Conservation (phyloP, 2,888 invertebrate genomes). For the Ormyrus nitidulus region DNA sequence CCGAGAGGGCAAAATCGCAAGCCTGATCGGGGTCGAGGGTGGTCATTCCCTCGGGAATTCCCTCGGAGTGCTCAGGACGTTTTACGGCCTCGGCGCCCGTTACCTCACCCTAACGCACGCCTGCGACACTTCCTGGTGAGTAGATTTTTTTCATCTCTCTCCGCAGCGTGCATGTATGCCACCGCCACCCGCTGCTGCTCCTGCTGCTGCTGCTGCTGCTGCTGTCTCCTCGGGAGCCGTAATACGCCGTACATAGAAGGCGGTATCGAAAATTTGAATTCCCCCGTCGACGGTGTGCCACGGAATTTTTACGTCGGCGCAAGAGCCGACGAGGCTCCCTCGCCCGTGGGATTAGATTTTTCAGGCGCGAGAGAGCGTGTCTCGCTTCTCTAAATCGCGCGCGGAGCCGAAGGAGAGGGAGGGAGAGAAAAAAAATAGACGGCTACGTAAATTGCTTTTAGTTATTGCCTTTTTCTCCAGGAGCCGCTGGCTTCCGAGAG, state of each 20-base stretch:
- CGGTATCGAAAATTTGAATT: slow-evolving; percentile 32
- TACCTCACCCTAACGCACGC: slow-evolving; percentile 95
- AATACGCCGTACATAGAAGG: neutral
- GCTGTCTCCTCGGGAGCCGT: neutral
- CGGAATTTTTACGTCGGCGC: neutral
- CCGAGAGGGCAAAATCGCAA: slow-evolving; percentile 85
- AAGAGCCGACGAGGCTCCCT: neutral
- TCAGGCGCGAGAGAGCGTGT: slow-evolving; percentile 20
- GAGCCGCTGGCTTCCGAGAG: neutral
- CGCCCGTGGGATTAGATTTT: slow-evolving; percentile 46
- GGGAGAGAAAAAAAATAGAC: slow-evolving; percentile 5
- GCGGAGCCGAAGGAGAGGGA: neutral
- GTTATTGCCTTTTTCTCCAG: slow-evolving; percentile 16
- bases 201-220: neutral
- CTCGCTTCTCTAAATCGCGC: slow-evolving; percentile 35
- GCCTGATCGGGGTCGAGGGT: slow-evolving; percentile 93
- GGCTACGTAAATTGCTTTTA: slow-evolving; percentile 45
- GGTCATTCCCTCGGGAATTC: slow-evolving; percentile 95
- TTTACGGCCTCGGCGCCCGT: slow-evolving; percentile 91
- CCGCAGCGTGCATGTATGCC: too few species aligned
- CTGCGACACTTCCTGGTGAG: slow-evolving; percentile 91
- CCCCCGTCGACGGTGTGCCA: neutral
- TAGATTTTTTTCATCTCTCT: slow-evolving; percentile 44
- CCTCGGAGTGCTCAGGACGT: slow-evolving; percentile 89
- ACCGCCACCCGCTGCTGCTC: neutral